Evolutionary conservation across 2,113 vertebrate species (phyloP).

Genomic region (Ctenodactylus gundi): DNA sequence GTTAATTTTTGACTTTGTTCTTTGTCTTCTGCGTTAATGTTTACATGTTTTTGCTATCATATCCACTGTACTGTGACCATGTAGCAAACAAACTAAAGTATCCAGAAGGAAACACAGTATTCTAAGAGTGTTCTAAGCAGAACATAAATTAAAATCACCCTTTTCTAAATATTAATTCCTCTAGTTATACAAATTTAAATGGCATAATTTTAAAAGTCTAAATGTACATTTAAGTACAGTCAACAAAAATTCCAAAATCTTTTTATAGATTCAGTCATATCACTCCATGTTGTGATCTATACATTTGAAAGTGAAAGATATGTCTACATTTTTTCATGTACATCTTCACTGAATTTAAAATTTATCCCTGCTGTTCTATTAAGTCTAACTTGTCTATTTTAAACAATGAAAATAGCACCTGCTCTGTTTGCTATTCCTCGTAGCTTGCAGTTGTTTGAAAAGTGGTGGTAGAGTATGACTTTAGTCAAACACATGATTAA

Average conservation of each 20-base stretch:
- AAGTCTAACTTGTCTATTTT: conserved; percentile 10
- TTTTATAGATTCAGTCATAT: background rate
- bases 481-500: background rate
- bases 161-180: background rate
- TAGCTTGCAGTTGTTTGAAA: background rate
- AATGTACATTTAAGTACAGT: background rate
- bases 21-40: background rate
- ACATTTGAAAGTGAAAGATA: background rate
- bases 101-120: background rate
- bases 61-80: background rate
- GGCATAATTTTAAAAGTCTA: background rate
- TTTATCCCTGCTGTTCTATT: background rate
- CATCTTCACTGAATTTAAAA: background rate
- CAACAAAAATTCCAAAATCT: background rate
- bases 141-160: background rate
- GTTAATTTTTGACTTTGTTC: no score
- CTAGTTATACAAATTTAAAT: background rate
- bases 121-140: background rate
- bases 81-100: background rate
- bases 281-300: background rate
- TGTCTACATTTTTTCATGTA: background rate
- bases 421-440: background rate
- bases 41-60: background rate
- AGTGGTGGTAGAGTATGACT: background rate
- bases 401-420: conserved; percentile 18